Conservation (phyloP, 2,888 invertebrate species). For the Dryococelus australis region DNA sequence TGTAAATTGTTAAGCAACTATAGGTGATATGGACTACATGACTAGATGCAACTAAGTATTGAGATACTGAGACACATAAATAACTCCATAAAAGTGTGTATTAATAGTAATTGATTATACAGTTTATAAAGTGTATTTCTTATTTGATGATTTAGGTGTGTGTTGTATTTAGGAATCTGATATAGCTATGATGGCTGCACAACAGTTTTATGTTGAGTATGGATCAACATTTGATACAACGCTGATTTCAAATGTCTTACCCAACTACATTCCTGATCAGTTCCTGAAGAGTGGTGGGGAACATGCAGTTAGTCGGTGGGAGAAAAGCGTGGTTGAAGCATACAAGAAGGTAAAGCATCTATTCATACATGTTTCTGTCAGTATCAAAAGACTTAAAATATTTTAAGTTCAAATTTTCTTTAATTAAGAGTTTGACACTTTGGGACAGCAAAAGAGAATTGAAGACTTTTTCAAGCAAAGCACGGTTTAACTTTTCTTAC, state of each 20-base stretch:
- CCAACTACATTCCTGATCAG: slow-evolving; percentile 83
- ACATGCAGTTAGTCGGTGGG: slow-evolving; percentile 73
- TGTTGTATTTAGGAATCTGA: slow-evolving; percentile 71
- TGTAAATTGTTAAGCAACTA: too few species aligned
- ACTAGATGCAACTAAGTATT: too few species aligned
- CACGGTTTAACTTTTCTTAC: too few species aligned
- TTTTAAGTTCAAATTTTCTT: not conserved
- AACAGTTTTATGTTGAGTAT: slow-evolving; percentile 88
- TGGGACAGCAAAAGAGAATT: too few species aligned
- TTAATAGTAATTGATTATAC: too few species aligned
- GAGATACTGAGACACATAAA: too few species aligned
- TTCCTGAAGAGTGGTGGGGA: slow-evolving; percentile 67
- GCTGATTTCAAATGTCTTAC: slow-evolving; percentile 73
- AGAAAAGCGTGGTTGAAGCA: slow-evolving; percentile 73
- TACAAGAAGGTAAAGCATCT: slow-evolving; percentile 64
- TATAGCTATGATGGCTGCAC: slow-evolving; percentile 85
- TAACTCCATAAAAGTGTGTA: too few species aligned
- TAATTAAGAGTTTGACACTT: too few species aligned
- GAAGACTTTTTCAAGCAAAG: too few species aligned
- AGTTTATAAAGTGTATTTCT: too few species aligned
- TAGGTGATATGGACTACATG: too few species aligned
- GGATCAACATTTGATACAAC: slow-evolving; percentile 73
- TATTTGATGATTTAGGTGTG: not conserved
- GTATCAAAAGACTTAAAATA: not conserved
- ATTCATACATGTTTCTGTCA: not conserved